phyloP scores from a whole-genome alignment of 1,140 invertebrate genomes.

The Penaeus vannamei region DNA sequence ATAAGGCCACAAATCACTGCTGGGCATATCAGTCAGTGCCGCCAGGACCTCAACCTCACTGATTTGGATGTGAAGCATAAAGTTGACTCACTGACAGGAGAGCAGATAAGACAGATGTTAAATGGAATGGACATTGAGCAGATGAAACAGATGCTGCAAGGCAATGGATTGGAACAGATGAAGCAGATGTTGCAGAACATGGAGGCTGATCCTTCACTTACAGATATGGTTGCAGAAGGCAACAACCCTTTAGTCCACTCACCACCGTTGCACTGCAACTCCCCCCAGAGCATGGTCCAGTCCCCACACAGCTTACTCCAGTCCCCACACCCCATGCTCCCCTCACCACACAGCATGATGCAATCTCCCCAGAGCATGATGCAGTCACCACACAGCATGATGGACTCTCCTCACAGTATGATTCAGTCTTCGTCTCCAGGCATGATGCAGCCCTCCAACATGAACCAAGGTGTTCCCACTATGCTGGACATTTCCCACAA shows the following conservation, averaged over 20 bases:
- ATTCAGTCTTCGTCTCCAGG: slow-evolving; percentile 51
- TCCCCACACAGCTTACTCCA: slow-evolving; percentile 60
- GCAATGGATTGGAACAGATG: slow-evolving; percentile 59
- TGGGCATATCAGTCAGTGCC: too few relatives aligned
- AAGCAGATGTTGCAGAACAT: slow-evolving; percentile 59
- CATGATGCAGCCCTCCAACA: slow-evolving; percentile 55
- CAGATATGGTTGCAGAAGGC: not conserved
- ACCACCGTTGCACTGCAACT: slow-evolving; percentile 42
- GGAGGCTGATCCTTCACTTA: slow-evolving; percentile 46
- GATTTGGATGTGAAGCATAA: slow-evolving; percentile 47
- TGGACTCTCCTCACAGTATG: slow-evolving; percentile 57
- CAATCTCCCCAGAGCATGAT: slow-evolving; percentile 60
- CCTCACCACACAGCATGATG: slow-evolving; percentile 57
- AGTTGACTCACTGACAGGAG: slow-evolving; percentile 49
- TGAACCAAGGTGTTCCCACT: slow-evolving; percentile 53
- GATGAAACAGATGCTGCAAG: slow-evolving; percentile 59
- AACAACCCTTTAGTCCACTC: slow-evolving; percentile 37
- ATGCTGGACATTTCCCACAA: slow-evolving; percentile 58
- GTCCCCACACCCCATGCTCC: slow-evolving; percentile 53
- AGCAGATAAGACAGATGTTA: slow-evolving; percentile 59
- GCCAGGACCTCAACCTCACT: not conserved
- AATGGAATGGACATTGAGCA: slow-evolving; percentile 63
- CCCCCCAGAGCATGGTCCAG: slow-evolving; percentile 58
- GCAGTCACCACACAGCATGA: slow-evolving; percentile 56
- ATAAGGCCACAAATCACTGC: too few relatives aligned